Base-by-base conservation (phyloP, 2,888 invertebrate genomes). In the Sphinx pinastri region DNA sequence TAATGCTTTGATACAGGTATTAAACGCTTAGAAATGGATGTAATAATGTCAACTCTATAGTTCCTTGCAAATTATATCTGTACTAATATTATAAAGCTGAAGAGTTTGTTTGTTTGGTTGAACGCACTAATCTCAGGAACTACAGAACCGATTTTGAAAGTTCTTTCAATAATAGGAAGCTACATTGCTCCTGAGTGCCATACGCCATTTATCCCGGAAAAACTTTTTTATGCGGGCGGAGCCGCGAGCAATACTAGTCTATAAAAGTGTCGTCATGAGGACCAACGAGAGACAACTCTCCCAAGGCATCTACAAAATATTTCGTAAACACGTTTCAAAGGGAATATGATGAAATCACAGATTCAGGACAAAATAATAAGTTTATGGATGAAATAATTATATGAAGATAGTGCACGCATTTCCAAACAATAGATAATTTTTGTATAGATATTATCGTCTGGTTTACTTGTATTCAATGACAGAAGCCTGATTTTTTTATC, bases 331-430 rank as follows among this genome's bases (percentile, higher is more conserved):
- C 6, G 63, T 70, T 66, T 70, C 70, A 67, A 67, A 70, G 67
- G 70, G 38, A 55, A 63, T 63, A 55, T 59, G 54, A 66, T 49
- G 19, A 63, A 60, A 67, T 68, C 59, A 70, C 31, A 70, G 59
- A 59, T 38, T 58, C 25, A 68, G 63, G 55, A 47, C 63, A 71
- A 71, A 71, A 68, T 71, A 71, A 59, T 71, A 71, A 59, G 54
- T 71, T 63, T 55, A 60, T 71, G 60, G 69, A 54, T 54, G 63
- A 63, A 55, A 63, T 63, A 63, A 63, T 25, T 14, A 57, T 69
- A 69, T 69, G 60, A 60, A 69, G 38, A 69, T 63, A 69, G 45
- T 60, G 59, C 31, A 54, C 45, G 60, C 10, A 57, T 57, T 69
- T 63, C 25, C 45, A 63, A 38, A 60, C 60, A 60, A 58, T 49